Evolutionary conservation across 2,888 invertebrate genomes (phyloP).

Genomic region (Coenonympha glycerion): DNA sequence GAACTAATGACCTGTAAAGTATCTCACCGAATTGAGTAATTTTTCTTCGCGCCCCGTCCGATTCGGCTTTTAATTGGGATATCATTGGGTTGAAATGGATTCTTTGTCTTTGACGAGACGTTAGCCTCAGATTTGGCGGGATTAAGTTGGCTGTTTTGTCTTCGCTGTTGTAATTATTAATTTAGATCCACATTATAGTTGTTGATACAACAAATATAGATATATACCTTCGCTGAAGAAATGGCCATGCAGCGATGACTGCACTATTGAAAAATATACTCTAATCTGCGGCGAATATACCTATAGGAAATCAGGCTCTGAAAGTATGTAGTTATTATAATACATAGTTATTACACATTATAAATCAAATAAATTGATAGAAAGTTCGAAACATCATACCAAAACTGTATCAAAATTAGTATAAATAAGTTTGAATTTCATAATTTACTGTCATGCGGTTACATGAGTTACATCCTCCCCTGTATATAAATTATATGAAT

Average conservation of each 20-base stretch:
- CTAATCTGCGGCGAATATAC: too few relatives aligned
- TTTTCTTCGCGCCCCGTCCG: conserved; percentile 43
- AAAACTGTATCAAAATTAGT: neutral
- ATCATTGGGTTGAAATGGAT: conserved; percentile 25
- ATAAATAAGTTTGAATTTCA: neutral
- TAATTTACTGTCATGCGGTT: conserved; percentile 4
- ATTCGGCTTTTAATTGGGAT: conserved; percentile 31
- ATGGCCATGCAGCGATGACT: too few relatives aligned
- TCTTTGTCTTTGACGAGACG: conserved; percentile 15
- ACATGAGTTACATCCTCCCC: conserved; percentile 3
- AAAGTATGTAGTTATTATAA: too few relatives aligned
- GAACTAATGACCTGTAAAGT: conserved; percentile 70
- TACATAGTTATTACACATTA: too few relatives aligned
- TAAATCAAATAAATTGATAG: too few relatives aligned
- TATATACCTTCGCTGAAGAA: too few relatives aligned
- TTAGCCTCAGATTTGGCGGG: conserved; percentile 1
- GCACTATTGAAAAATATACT: too few relatives aligned
- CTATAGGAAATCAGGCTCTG: too few relatives aligned
- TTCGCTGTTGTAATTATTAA: neutral
- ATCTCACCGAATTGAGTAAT: conserved; percentile 62
- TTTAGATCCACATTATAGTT: too few relatives aligned
- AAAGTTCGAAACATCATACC: too few relatives aligned
- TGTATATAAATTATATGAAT: conserved; percentile 17
- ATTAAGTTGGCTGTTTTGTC: neutral
- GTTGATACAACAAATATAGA: too few relatives aligned